A percentile compares a stretch with the other conserved stretches of the same genome.
Evolutionary conservation across 23 tunicate genomes (phyloP).

Genomic region (Halocynthia aurantium): DNA sequence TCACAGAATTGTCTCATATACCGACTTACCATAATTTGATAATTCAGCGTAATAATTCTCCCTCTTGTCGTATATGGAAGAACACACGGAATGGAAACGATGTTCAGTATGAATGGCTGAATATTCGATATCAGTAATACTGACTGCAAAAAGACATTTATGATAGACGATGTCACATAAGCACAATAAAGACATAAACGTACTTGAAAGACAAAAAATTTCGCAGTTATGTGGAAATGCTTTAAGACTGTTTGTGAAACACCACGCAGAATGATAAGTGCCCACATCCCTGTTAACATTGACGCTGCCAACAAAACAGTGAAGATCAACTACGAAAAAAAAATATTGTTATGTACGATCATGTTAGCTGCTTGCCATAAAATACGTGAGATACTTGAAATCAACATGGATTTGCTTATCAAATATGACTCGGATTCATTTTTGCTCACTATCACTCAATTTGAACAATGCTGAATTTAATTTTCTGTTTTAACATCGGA

Average conservation of each 20-base stretch:
- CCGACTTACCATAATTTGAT: constrained; percentile 76
- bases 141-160: constrained; percentile 26
- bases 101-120: constrained; percentile 64
- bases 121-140: constrained; percentile 67
- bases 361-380: background rate
- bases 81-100: constrained; percentile 37
- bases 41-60: constrained; percentile 52
- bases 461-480: too few species aligned
- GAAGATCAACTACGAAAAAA: constrained; percentile 48
- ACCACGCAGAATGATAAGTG: constrained; percentile 62
- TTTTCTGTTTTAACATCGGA: too few species aligned
- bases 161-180: background rate
- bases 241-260: constrained; percentile 34
- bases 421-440: background rate
- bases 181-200: background rate
- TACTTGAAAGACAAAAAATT: constrained; percentile 78
- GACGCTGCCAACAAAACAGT: constrained; percentile 46
- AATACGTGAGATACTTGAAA: too few species aligned
- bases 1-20: background rate
- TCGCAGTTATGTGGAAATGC: constrained; percentile 56
- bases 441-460: background rate
- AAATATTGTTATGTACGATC: background rate
- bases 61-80: constrained; percentile 43
- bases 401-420: too few species aligned
- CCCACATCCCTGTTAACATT: constrained; percentile 94